These are phyloP conservation scores for Fundulus diaphanus DNA, from an alignment of 2,797 vertebrate genomes.

Conservation along the genomic window DNA sequence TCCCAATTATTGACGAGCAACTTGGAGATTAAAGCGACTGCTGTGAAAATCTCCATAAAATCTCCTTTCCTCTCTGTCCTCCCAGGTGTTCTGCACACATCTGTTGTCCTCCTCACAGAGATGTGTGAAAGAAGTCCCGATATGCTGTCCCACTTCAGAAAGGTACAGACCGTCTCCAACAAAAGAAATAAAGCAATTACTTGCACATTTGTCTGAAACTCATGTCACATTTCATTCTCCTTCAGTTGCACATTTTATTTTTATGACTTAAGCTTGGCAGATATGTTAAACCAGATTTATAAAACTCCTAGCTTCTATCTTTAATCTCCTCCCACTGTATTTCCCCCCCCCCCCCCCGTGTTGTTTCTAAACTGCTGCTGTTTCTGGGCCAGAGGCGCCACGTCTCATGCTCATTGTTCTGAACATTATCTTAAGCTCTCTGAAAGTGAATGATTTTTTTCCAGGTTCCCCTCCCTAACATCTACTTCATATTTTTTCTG, in stretches of 20 bases:
- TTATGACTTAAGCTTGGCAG: slow-evolving; percentile 46
- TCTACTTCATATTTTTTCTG: slow-evolving; percentile 98
- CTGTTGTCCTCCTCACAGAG: slow-evolving; percentile 98
- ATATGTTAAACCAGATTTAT: slow-evolving; percentile 47
- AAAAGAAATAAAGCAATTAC: neutral
- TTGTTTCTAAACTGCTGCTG: slow-evolving; percentile 69
- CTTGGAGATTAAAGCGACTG: neutral
- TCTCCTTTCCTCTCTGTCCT: slow-evolving; percentile 1
- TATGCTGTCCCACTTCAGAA: slow-evolving; percentile 98
- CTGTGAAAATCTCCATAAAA: neutral
- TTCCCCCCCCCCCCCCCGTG: too few species aligned
- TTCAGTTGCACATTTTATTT: slow-evolving; percentile 64
- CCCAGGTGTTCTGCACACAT: slow-evolving; percentile 97
- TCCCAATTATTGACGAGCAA: neutral
- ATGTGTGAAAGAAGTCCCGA: slow-evolving; percentile 99
- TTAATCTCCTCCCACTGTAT: slow-evolving; percentile 64
- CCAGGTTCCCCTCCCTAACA: slow-evolving; percentile 87
- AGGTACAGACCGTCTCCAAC: slow-evolving; percentile 82
- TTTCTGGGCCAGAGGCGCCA: slow-evolving; percentile 69
- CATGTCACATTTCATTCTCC: slow-evolving; percentile 76
- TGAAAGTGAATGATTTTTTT: slow-evolving; percentile 85
- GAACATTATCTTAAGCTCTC: slow-evolving; percentile 82
- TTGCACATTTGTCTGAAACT: slow-evolving; percentile 61
- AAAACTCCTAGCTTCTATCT: slow-evolving; percentile 53
- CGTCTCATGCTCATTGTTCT: slow-evolving; percentile 80